phyloP scores from a whole-genome alignment of 2,888 invertebrate genomes.

The Hesperia comma region DNA sequence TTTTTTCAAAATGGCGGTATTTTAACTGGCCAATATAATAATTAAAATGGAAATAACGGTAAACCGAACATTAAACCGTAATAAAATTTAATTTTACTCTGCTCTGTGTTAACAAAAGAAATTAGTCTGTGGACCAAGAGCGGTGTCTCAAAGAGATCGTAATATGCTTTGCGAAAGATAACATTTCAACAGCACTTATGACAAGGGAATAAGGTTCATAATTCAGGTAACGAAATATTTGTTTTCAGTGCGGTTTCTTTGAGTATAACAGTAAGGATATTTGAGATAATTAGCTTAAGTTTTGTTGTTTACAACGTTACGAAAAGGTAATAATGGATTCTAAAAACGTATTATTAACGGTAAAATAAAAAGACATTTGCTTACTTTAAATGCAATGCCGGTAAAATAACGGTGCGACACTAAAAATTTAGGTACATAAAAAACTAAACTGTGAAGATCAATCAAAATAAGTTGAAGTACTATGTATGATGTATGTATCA shows the following conservation, averaged over 20 bases:
- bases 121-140: conserved; percentile 32
- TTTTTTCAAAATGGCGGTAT: conserved; percentile 8
- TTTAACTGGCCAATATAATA: conserved; percentile 21
- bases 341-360: not conserved
- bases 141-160: conserved; percentile 65
- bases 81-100: conserved; percentile 28
- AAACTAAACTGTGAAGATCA: too few species aligned
- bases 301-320: conserved; percentile 38
- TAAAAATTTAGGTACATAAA: too few species aligned
- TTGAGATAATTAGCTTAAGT: conserved; percentile 38
- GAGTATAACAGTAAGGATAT: conserved; percentile 27
- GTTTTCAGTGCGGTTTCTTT: conserved; percentile 20
- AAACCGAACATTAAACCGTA: conserved; percentile 22
- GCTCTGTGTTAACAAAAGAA: conserved; percentile 35
- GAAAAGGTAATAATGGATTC: conserved; percentile 17
- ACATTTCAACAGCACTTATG: conserved; percentile 39
- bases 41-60: conserved; percentile 28
- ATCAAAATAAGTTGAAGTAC: too few species aligned
- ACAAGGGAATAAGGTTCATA: conserved; percentile 38
- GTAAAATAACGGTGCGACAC: too few species aligned
- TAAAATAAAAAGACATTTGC: not conserved
- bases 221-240: conserved; percentile 14
- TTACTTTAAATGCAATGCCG: too few species aligned
- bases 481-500: too few species aligned
- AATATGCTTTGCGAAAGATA: conserved; percentile 52